Evolutionary conservation across 2,797 vertebrate species (phyloP), one percentile per base, ranked within the genome.

Genomic region (Ambastaia sidthimunki): DNA sequence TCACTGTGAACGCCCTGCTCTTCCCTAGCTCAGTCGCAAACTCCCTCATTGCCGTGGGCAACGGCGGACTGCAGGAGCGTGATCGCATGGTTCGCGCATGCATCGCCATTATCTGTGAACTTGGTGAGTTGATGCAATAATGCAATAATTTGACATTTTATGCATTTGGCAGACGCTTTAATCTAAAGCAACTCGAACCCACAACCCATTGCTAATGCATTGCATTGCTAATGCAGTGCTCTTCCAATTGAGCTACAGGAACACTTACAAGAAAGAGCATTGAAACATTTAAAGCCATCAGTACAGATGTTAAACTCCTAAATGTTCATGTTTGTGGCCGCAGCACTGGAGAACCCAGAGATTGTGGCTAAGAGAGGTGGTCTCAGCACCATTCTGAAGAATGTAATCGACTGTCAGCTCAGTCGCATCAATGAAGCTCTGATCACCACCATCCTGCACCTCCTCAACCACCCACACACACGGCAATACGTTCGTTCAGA

Each of bases 391-490:
- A 98, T 99, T 88, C 91, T 99, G 78, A 99, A 98, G 94, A 98
- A 95, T 78, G 98, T 99, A 83, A 98, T 99, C 21, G 98, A 99
- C 91, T 99, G 97, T 90, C 98, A 98, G 73, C 93, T 98, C 91
- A 99, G 96, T 89, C 95, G 97, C 88, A 99, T 99, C 93, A 99
- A 99, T 52, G 98, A 99, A 92, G 98, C 98, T 79, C 93, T 99
- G 68, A 98, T 99, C 93, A 98, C 98, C 89, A 99, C 98, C 85
- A 93, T 99, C 88, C 95, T 99, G 80, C 98, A 99, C 89, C 95
- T 99, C 47, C 97, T 99, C 90, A 99, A 99, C 93, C 98, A 99
- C 91, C 98, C 97, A 76, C 96, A 95, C 82, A 99, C 98, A 2
- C 94, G 98, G 28, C 96, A 98, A 75, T 99, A 98, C 68, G 96